These are phyloP conservation scores for Nymphicus hollandicus DNA, from an alignment of 2,113 vertebrate species.

Conservation along the genomic window DNA sequence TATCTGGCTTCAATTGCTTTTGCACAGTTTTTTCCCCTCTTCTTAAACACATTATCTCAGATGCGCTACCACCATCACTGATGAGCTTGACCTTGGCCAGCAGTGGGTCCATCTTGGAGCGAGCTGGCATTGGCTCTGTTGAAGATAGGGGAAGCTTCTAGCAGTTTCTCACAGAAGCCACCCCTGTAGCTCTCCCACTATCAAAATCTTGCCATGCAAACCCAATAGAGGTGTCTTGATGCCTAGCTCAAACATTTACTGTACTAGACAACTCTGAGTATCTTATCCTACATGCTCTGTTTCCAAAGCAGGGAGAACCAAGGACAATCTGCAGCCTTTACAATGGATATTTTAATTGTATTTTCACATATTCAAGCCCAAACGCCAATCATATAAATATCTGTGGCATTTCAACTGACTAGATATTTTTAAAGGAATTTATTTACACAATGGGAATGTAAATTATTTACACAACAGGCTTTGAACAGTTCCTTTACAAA, in stretches of 20 bases:
- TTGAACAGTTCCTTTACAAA: not conserved
- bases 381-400: not conserved
- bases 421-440: not conserved
- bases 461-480: slow-evolving; percentile 8
- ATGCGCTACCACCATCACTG: not conserved
- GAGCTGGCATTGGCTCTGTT: not conserved
- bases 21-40: not conserved
- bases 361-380: not conserved
- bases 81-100: not conserved
- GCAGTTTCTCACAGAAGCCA: not conserved
- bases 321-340: not conserved
- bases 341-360: not conserved
- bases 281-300: not conserved
- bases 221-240: not conserved
- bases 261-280: not conserved
- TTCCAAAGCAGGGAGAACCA: not conserved
- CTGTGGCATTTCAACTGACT: not conserved
- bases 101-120: fast-evolving
- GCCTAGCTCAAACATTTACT: not conserved
- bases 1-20: not conserved
- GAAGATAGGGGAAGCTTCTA: not conserved
- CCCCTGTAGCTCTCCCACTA: not conserved
- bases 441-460: not conserved
- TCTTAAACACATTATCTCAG: not conserved
- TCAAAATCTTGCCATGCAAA: not conserved